Percentiles rank a stretch among this genome's conserved stretches.
Evolutionary conservation across 92 coral and sea anemone species (phyloP).

Genomic region (Zoanthus solanderi): DNA sequence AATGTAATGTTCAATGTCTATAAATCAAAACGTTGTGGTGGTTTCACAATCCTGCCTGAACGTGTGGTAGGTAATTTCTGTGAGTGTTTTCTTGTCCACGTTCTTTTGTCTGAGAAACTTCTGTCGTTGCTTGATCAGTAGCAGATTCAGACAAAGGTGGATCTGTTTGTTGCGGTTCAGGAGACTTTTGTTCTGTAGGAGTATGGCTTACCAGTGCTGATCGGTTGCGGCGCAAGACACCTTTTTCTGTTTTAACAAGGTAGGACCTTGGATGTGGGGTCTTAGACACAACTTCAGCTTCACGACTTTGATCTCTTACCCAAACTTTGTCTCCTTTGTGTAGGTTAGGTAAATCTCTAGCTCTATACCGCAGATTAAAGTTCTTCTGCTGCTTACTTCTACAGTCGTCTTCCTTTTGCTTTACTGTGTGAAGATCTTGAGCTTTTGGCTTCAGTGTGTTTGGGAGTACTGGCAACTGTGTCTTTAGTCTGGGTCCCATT

Average conservation of each 20-base stretch:
- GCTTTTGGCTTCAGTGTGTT: background rate
- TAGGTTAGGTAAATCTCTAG: background rate
- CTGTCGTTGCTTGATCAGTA: no score
- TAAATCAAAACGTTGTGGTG: no score
- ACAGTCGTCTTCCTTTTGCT: background rate
- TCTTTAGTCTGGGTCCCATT: conserved; percentile 27
- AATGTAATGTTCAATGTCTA: no score
- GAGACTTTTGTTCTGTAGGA: no score
- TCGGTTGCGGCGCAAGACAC: background rate
- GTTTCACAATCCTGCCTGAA: no score
- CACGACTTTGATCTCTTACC: background rate
- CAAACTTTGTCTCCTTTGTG: background rate
- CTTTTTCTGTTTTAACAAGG: background rate
- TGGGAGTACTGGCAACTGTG: conserved; percentile 17
- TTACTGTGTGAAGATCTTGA: background rate
- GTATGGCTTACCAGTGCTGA: background rate
- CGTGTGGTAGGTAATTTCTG: no score
- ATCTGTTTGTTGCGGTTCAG: no score
- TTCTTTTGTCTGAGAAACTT: no score
- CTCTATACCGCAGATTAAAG: background rate
- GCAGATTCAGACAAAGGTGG: no score
- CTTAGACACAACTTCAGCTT: background rate
- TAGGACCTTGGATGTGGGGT: conserved; percentile 5
- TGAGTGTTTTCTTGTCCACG: no score
- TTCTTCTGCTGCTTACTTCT: background rate